Base-by-base conservation (phyloP, 2,888 invertebrate species). In the Villa cingulata region DNA sequence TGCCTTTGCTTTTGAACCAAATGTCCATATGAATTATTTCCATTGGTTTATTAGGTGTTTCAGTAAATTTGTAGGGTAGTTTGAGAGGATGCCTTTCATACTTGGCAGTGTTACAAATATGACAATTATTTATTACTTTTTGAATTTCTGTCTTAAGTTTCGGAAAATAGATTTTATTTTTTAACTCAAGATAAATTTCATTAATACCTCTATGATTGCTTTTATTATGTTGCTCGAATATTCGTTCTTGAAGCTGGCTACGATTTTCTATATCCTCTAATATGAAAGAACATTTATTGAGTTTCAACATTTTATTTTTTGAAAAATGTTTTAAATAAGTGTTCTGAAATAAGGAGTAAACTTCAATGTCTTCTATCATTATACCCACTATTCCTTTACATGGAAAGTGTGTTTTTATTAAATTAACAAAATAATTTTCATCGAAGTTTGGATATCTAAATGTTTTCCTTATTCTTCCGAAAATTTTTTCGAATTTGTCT, bases 181-280 rank as follows among this genome's bases (percentile, higher is more conserved):
- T 50, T 39, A 53, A 29, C 17, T 50, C 40, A 18, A 37, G 16
- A 23, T 41, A 51, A 4, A 37, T 45, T 39, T 29, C 48, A n/a
- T 52, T 37, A 32, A 49, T 49, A 36, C 46, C 49, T 44, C n/a
- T 49, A 16, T 51, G 51, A 41, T 49, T 49, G n/a, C 20, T 39
- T 27, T 36, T 39, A 29, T 45, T 16, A 20, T 50, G 46, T 27
- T 44, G 34, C 17, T 48, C 34, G 14, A 45, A 36, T 19, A 50
- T 43, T 19, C 18, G 19, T 37, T 39, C 39, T 1, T 43, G 34
- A 19, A 45, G 36, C n/a, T 38, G n/a, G 17, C 20, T 32, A 14
- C 47, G 38, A 6, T 44, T 34, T 17, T n/a, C n/a, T n/a, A n/a
- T n/a, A n/a, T n/a, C n/a, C n/a, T n/a, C n/a, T n/a, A n/a, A n/a